These are phyloP conservation scores for Ophonus ardosiacus DNA, from an alignment of 2,888 invertebrate genomes.

Conservation along the genomic window DNA sequence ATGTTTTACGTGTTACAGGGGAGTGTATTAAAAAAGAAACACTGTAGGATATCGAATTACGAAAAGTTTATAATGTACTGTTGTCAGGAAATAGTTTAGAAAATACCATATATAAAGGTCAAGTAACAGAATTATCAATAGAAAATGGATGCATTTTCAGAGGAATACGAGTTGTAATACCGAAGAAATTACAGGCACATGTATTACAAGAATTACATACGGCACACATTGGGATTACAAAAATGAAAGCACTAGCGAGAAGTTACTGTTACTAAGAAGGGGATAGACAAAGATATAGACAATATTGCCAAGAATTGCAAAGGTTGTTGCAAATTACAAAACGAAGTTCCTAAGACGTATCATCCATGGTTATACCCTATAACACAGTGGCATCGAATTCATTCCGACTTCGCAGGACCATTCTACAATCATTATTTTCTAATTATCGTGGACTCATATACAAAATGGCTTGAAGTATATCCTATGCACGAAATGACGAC, in stretches of 20 bases:
- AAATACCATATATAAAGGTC: not conserved
- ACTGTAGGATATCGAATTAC: not conserved
- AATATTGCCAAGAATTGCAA: constrained; percentile 24
- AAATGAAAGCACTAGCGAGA: constrained; percentile 64
- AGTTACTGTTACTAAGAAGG: constrained; percentile 65
- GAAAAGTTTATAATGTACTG: not conserved
- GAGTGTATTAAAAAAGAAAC: constrained; percentile 6
- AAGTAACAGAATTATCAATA: not conserved
- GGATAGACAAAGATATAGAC: constrained; percentile 65
- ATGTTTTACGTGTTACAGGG: not conserved
- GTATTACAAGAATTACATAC: constrained; percentile 63
- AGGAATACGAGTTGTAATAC: constrained; percentile 47
- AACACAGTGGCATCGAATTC: constrained; percentile 66
- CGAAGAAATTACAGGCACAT: not conserved
- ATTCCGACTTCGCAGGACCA: constrained; percentile 66
- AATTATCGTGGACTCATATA: constrained; percentile 65
- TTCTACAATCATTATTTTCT: constrained; percentile 64
- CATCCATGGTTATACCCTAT: constrained; percentile 66
- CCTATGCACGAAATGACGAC: too few species aligned
- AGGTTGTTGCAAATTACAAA: constrained; percentile 47
- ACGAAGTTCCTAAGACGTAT: constrained; percentile 37
- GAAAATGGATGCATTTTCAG: constrained; percentile 64
- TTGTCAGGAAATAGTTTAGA: constrained; percentile 2
- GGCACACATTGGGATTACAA: constrained; percentile 61
- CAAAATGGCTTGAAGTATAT: not conserved